These are phyloP conservation scores for Agrochola macilenta DNA, from an alignment of 2,888 invertebrate species.

Conservation along the genomic window DNA sequence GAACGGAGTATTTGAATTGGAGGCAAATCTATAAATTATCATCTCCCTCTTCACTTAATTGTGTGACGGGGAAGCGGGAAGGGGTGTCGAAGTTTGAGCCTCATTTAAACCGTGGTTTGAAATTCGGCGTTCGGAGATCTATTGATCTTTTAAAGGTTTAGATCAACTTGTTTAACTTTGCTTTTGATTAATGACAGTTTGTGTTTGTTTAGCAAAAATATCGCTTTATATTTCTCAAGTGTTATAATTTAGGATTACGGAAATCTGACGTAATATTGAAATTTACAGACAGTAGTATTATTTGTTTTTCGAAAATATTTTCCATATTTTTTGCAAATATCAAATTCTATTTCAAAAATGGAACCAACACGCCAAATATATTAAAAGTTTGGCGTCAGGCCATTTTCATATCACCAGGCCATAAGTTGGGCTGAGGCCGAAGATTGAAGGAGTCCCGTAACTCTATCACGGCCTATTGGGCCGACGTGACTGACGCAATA, in stretches of 20 bases:
- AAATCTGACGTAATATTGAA: not conserved
- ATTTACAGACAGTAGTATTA: not conserved
- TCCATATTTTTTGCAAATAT: not conserved
- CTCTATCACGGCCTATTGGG: conserved; percentile 62
- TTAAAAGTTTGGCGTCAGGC: conserved; percentile 36
- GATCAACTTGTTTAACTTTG: conserved; percentile 48
- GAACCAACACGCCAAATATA: conserved; percentile 9
- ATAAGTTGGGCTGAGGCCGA: conserved; percentile 38
- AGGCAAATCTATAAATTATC: conserved; percentile 65
- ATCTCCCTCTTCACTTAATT: conserved; percentile 62
- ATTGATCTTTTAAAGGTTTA: conserved; percentile 55
- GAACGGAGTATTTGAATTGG: conserved; percentile 54
- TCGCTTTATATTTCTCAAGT: conserved; percentile 11
- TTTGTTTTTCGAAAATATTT: not conserved
- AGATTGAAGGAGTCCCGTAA: conserved; percentile 61
- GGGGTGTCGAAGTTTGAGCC: conserved; percentile 51
- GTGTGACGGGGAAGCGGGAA: conserved; percentile 33
- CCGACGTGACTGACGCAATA: conserved; percentile 58
- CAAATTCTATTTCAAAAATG: no score
- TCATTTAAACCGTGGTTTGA: conserved; percentile 45
- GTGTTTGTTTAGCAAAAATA: conserved; percentile 36
- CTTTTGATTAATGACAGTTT: conserved; percentile 52
- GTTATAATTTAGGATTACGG: not conserved
- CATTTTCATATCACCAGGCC: conserved; percentile 42
- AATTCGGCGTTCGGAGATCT: conserved; percentile 42